Conservation (phyloP, 1,140 invertebrate species). For the Apis mellifera region Amel_HAv3.1 CM009937.2:13077001-13077500, state of each 20-base stretch:
- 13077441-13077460: too few relatives aligned
- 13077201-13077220: not conserved
- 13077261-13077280: not conserved
- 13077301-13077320: constrained; percentile 12
- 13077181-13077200: too few relatives aligned
- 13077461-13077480: too few relatives aligned
- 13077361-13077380: not conserved
- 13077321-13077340: not conserved
- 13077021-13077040: not conserved
- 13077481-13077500: constrained; percentile 9
- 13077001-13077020: not conserved
- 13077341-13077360: constrained; percentile 20
- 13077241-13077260: not conserved
- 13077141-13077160: too few relatives aligned
- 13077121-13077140: too few relatives aligned
- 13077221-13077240: not conserved
- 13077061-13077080: too few relatives aligned
- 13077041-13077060: too few relatives aligned
- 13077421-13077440: constrained; percentile 52
- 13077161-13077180: too few relatives aligned
- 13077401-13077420: not conserved
- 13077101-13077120: too few relatives aligned
- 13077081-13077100: too few relatives aligned
- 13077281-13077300: not conserved
- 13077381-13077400: not conserved